These are phyloP conservation scores for Herpailurus yagouaroundi DNA, from an alignment of 2,113 vertebrate genomes.

Conservation along the genomic window DNA sequence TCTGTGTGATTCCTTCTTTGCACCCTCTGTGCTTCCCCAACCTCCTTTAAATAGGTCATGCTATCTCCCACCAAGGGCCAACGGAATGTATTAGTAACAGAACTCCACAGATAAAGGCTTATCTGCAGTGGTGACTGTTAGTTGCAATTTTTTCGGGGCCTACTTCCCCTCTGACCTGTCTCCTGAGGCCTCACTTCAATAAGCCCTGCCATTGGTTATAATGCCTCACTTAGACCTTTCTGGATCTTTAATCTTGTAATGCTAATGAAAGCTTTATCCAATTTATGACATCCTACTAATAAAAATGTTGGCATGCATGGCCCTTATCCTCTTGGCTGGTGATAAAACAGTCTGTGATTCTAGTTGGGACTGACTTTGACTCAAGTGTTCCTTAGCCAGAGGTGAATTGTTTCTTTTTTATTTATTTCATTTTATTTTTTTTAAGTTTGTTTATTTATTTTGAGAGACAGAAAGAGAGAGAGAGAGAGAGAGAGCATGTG, in stretches of 20 bases:
- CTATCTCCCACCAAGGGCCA: neutral
- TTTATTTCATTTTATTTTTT: neutral
- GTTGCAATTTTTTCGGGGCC: neutral
- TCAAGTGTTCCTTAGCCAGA: conserved; percentile 51
- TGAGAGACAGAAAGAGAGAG: too few relatives aligned
- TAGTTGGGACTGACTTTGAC: conserved; percentile 55
- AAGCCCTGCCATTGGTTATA: neutral
- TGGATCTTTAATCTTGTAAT: conserved; percentile 47
- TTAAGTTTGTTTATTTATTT: too few relatives aligned
- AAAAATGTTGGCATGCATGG: conserved; percentile 63
- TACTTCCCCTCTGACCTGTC: neutral
- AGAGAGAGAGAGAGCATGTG: too few relatives aligned
- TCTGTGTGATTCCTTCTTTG: neutral
- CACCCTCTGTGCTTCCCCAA: neutral
- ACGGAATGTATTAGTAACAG: neutral
- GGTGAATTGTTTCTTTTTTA: conserved; percentile 67
- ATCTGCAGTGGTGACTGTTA: neutral
- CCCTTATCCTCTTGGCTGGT: conserved; percentile 56
- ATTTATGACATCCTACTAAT: conserved; percentile 62
- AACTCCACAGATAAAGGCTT: conserved; percentile 36
- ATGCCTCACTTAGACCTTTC: conserved; percentile 16
- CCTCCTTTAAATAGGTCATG: conserved; percentile 43
- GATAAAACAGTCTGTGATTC: conserved; percentile 61
- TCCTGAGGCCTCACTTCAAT: neutral
- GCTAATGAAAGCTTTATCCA: conserved; percentile 59